Evolutionary conservation across 30 jellyfish, hydroid and myxozoan genomes (phyloP), one percentile per base, ranked within the genome.

Genomic region (Turritopsis dohrnii): DNA sequence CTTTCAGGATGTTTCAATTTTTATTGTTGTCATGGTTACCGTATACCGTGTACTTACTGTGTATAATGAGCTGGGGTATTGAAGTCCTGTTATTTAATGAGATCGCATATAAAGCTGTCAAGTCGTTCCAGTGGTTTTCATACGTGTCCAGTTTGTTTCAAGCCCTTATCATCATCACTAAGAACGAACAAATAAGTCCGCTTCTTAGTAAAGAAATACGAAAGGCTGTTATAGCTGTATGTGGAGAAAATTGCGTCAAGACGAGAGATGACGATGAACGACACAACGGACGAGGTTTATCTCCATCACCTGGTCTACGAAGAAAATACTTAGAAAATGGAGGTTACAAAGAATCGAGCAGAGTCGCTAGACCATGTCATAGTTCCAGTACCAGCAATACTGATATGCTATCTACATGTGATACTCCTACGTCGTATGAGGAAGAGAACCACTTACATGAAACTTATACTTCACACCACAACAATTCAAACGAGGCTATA

Each of bases 21-120:
- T 21, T 77, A 66, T 77, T 77, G 72, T 18, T 77, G 24, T 26
- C 66, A 53, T 77, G 85, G 85, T 28, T 77, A 28, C 85, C 85
- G 66, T 77, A 77, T 77, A 77, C 72, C 22, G 72, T 28, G n/a
- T 77, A 77, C 71, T 5, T 77, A 20, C 19, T 77, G 0, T 77
- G 66, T 29, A 29, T 77, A 28, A 13, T 77, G 72, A 77, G 53
- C 71, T 77, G 85, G 85, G 72, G 28, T 23, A 60, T 77, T 52
- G 29, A 77, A 8, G 16, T 20, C 7, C 41, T 77, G 1, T 77
- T 21, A 19, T 77, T 77, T 24, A 25, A 77, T 22, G 85, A 77
- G 25, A 77, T 77, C 7, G 53, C 73, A 1, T 77, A 77, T 24
- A 77, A 77, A 52, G 71, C 53, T 53, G 30, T 77, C 29, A 77